phyloP scores from a whole-genome alignment of 2,888 invertebrate species.

The Vesta saturnalis region DNA sequence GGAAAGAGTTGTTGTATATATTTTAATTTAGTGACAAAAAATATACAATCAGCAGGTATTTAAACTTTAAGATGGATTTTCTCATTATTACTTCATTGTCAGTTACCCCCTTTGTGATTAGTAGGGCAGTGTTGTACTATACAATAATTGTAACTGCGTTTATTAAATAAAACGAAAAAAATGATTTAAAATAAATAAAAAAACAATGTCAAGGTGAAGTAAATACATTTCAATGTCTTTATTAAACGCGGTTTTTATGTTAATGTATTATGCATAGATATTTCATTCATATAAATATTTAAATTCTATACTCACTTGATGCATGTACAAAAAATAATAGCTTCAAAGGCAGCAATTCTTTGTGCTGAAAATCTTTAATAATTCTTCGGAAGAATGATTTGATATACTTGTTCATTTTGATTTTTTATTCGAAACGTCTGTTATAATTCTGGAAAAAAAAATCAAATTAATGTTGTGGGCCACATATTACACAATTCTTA shows the following conservation, averaged over 20 bases:
- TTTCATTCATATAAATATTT: neutral
- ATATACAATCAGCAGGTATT: too few relatives aligned
- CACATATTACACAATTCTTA: neutral
- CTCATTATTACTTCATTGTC: too few relatives aligned
- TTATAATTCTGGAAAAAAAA: constrained; percentile 7
- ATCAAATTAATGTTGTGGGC: neutral
- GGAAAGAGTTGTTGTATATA: too few relatives aligned
- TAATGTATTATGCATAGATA: neutral
- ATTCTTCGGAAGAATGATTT: constrained; percentile 74
- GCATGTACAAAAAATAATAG: constrained; percentile 81
- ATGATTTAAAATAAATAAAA: too few relatives aligned
- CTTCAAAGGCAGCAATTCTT: constrained; percentile 77
- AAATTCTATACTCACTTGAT: constrained; percentile 72
- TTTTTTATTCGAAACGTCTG: neutral
- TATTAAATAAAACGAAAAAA: too few relatives aligned
- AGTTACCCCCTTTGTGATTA: too few relatives aligned
- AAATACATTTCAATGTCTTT: neutral
- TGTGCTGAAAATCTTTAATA: constrained; percentile 75
- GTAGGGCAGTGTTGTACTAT: too few relatives aligned
- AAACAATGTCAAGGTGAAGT: neutral
- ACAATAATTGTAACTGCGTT: too few relatives aligned
- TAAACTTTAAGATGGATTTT: too few relatives aligned
- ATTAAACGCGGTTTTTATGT: neutral
- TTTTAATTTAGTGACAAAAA: too few relatives aligned
- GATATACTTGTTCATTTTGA: constrained; percentile 67